Base-by-base conservation (phyloP, 1,140 invertebrate genomes). In the Aphis gossypii region DNA sequence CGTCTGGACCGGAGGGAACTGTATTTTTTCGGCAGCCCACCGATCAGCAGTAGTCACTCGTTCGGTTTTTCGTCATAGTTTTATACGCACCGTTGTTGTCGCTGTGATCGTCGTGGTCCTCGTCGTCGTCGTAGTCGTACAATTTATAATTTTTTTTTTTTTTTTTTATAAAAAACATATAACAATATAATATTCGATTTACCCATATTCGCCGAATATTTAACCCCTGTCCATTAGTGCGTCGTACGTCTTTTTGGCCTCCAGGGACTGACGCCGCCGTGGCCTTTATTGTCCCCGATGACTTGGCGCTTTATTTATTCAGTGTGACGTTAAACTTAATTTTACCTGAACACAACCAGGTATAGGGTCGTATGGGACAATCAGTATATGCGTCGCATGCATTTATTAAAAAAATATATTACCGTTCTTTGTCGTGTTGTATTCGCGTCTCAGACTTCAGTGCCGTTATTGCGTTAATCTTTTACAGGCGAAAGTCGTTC, bases 1-100 rank as follows among this genome's bases (percentile, higher is more conserved):
- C 60, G 68, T 93, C 82, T 93, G 92, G 92, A 93, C 92, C 92
- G 92, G 92, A 35, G 46, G 92, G 82, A 93, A 93, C 92, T 93
- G 92, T 93, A 93, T 93, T 93, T 93, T 93, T 93, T 93, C 92
- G 82, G 82, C 92, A 93, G 76, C 91, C 91, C 92, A 56, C 92
- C 92, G 92, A 93, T 83, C 48, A 92, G 23, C 90, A 60, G 90
- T 46, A 41, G 92, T 84, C 92, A 83, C 76, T 93, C 82, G 92
- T 93, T 86, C 35, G 76, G 44, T 54, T 84, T 86, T 51, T 93
- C 90, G 38, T 46, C 46, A 90, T 48, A 46, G 23, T n/a, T 41
- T 87, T 25, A 25, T 41, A 41, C 38, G 23, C 38, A 41, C 83
- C 83, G 83, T 87, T n/a, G 44, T 44, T n/a, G 46, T 44, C 87